phyloP scores from a whole-genome alignment of 2,113 vertebrate species.

The Ramphastos sulfuratus region DNA sequence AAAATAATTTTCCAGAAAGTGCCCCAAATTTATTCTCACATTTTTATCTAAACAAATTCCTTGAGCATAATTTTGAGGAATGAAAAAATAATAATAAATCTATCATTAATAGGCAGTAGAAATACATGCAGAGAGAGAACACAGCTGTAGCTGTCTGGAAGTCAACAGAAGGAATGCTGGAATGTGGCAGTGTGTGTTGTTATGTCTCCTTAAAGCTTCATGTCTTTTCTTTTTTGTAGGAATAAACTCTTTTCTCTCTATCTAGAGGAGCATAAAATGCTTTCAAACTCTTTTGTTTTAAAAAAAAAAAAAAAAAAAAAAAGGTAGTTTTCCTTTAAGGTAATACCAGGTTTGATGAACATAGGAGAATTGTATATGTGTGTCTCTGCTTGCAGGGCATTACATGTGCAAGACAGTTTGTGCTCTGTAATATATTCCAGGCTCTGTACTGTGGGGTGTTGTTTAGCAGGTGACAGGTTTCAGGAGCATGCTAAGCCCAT shows the following conservation, averaged over 20 bases:
- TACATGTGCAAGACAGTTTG: not conserved
- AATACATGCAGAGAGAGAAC: not conserved
- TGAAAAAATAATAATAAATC: not conserved
- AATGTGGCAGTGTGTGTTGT: not conserved
- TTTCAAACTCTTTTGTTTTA: not conserved
- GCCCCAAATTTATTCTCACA: not conserved
- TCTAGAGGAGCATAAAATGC: not conserved
- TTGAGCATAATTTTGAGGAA: not conserved
- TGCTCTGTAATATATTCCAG: not conserved
- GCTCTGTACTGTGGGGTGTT: not conserved
- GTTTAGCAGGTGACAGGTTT: not conserved
- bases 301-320: too few species aligned
- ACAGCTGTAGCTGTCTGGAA: not conserved
- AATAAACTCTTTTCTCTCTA: not conserved
- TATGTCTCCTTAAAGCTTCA: not conserved
- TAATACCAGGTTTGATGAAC: not conserved
- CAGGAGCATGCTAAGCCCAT: not conserved
- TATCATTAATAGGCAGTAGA: constrained; percentile 20
- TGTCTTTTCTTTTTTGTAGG: not conserved
- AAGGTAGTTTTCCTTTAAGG: not conserved
- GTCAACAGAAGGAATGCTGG: not conserved
- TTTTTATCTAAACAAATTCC: constrained; percentile 4
- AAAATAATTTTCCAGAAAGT: not conserved
- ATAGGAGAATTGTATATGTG: not conserved
- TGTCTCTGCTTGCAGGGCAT: not conserved